Conservation (phyloP, 2,113 vertebrate genomes). For the Pholis gunnellus region DNA sequence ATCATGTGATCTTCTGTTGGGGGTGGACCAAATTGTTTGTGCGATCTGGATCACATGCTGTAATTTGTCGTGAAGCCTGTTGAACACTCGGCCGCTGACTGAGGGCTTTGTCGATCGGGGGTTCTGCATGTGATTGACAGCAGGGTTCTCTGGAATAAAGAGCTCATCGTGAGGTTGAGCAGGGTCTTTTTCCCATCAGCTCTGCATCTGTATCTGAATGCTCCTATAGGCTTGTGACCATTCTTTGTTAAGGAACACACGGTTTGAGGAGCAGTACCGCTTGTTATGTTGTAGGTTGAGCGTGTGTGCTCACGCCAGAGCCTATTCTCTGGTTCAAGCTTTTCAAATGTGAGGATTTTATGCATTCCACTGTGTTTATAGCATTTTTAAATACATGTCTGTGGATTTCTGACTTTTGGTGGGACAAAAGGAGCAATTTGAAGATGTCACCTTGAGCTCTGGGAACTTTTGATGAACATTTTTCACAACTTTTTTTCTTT, state of each 20-base stretch:
- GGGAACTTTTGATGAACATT: background rate
- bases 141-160: background rate
- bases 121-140: slow-evolving; percentile 29
- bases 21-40: slow-evolving; percentile 37
- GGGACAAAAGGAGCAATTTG: background rate
- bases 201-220: background rate
- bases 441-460: background rate
- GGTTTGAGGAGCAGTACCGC: background rate
- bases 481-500: background rate
- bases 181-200: background rate
- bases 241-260: background rate
- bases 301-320: background rate
- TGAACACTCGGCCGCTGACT: slow-evolving; percentile 22
- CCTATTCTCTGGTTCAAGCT: background rate
- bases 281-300: background rate
- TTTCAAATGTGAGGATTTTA: background rate
- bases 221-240: background rate
- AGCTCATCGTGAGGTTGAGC: background rate
- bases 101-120: background rate
- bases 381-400: background rate
- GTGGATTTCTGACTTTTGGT: background rate
- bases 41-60: slow-evolving; percentile 42
- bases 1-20: slow-evolving; percentile 49
- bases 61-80: slow-evolving; percentile 59
- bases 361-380: background rate